These are phyloP conservation scores for Sinocyclocheilus maitianheensis DNA, from an alignment of 2,113 vertebrate species.

Conservation along the genomic window DNA sequence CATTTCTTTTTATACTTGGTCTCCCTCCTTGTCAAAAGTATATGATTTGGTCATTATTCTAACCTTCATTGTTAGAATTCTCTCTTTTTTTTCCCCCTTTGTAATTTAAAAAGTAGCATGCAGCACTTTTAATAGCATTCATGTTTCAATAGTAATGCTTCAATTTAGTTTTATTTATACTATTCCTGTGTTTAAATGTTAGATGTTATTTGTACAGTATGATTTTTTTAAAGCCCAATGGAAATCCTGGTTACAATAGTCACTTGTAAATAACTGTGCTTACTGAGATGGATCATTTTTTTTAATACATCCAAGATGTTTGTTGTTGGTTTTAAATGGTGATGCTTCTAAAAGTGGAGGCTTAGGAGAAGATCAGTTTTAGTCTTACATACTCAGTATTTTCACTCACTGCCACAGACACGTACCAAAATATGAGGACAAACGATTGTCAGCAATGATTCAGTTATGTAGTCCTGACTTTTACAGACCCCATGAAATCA, in stretches of 20 bases:
- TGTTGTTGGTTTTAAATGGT: neutral
- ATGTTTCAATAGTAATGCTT: neutral
- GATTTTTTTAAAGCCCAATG: neutral
- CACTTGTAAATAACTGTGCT: neutral
- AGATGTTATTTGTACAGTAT: neutral
- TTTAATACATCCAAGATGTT: neutral
- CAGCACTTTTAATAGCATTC: neutral
- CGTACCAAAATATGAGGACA: neutral
- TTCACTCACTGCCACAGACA: neutral
- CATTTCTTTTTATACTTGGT: neutral
- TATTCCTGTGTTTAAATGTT: neutral
- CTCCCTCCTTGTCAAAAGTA: neutral
- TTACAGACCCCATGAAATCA: neutral
- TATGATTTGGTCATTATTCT: neutral
- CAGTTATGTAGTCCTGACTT: neutral
- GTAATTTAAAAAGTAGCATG: neutral
- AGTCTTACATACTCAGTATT: neutral
- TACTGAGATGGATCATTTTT: neutral
- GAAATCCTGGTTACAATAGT: neutral
- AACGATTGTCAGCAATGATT: neutral
- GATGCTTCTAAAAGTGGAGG: neutral
- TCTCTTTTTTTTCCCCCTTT: neutral
- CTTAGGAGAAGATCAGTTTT: neutral
- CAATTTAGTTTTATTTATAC: neutral
- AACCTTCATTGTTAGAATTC: neutral